These are phyloP conservation scores for Garrulus glandarius DNA, from an alignment of 2,797 vertebrate species.

Conservation along the genomic window DNA sequence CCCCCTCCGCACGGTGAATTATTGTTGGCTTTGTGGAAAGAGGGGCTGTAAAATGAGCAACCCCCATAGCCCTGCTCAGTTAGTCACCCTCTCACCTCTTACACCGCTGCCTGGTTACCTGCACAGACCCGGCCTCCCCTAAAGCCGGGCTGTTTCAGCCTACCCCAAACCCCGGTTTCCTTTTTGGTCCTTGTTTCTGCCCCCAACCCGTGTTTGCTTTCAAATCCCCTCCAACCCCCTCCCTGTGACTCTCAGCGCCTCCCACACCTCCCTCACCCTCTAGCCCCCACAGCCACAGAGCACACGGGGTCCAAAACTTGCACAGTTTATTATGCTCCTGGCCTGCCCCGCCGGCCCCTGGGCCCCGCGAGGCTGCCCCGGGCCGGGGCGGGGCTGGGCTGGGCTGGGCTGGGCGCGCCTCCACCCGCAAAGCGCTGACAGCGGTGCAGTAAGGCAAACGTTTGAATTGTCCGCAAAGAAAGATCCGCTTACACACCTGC, in stretches of 20 bases:
- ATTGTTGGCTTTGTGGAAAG: neutral
- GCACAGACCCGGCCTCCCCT: fast-evolving
- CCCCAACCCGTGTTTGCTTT: neutral
- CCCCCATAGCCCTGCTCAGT: neutral
- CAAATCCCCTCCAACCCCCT: fast-evolving
- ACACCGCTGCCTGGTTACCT: fast-evolving
- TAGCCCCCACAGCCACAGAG: neutral
- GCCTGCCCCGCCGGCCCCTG: neutral
- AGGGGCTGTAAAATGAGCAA: fast-evolving
- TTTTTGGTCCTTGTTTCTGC: neutral
- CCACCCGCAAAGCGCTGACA: neutral
- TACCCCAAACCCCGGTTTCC: fast-evolving
- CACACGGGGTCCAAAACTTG: neutral
- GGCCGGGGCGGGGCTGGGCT: neutral
- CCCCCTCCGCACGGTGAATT: neutral
- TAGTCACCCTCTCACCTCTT: neutral
- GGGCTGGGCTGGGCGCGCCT: neutral
- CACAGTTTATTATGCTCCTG: conserved; percentile 5
- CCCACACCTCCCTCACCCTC: neutral
- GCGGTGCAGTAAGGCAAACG: conserved; percentile 49
- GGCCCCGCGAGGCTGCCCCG: neutral
- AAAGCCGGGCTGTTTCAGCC: fast-evolving
- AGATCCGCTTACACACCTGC: neutral
- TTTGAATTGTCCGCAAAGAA: neutral
- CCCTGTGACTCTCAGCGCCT: fast-evolving